Percentiles rank a stretch among this genome's conserved stretches.
Conservation (phyloP, 2,113 vertebrate genomes). For the human region DNA sequence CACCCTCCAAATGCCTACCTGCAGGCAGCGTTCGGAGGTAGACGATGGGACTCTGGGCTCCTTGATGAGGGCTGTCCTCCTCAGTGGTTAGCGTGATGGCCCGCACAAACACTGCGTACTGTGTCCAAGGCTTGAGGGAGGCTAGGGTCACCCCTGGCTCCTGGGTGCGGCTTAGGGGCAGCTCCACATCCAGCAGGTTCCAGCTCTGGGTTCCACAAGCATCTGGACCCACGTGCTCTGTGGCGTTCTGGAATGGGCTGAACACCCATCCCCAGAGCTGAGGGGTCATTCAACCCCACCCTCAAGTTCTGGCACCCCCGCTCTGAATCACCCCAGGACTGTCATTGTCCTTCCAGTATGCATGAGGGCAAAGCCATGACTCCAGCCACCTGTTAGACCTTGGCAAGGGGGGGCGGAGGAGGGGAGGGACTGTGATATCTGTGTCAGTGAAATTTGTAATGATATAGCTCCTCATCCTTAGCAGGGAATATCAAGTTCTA, state of each 20-base stretch:
- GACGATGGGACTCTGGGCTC: constrained; percentile 87
- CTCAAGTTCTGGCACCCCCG: not conserved
- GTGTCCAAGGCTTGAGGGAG: constrained; percentile 88
- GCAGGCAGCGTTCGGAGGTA: constrained; percentile 88
- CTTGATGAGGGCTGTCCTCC: constrained; percentile 85
- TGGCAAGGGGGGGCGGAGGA: too few relatives aligned
- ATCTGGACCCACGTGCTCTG: constrained; percentile 86
- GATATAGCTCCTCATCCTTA: not conserved
- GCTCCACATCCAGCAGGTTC: constrained; percentile 87
- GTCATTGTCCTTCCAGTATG: not conserved
- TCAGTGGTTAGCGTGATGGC: constrained; percentile 88
- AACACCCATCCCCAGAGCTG: not conserved
- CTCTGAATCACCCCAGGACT: not conserved
- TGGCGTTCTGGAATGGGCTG: constrained; percentile 89
- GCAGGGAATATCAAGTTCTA: not conserved
- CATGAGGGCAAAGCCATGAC: not conserved
- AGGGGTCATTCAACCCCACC: not conserved
- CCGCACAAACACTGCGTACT: constrained; percentile 87
- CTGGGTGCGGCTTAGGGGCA: constrained; percentile 84
- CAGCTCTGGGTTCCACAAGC: constrained; percentile 88
- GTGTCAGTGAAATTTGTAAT: not conserved
- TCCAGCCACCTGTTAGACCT: not conserved
- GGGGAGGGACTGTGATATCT: not conserved
- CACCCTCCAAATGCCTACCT: constrained; percentile 70
- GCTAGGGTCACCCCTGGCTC: constrained; percentile 83